These are phyloP conservation scores for Lates calcarifer DNA, from an alignment of 2,113 vertebrate genomes.

Conservation along the genomic window DNA sequence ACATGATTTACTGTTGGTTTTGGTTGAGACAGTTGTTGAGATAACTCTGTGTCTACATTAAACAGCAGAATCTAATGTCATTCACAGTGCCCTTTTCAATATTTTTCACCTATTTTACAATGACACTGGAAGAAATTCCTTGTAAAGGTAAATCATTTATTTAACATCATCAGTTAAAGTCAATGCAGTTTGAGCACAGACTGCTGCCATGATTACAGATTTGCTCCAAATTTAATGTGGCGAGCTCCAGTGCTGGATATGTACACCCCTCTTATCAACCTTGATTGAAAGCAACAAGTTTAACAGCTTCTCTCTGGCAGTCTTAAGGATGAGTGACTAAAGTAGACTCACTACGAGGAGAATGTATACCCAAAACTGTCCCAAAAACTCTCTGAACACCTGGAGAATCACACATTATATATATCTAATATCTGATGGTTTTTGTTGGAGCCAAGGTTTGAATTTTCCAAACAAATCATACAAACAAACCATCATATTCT, in stretches of 20 bases:
- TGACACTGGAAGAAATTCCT: no score
- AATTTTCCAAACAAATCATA: background rate
- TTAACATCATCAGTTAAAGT: background rate
- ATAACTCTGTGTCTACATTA: background rate
- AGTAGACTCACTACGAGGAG: background rate
- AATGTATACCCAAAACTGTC: background rate
- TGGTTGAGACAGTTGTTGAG: slow-evolving; percentile 13
- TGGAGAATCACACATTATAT: background rate
- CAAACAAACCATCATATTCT: background rate
- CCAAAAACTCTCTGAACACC: no score
- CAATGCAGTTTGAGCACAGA: background rate
- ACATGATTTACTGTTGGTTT: background rate
- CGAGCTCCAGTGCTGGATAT: background rate
- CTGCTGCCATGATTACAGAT: no score
- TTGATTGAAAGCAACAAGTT: no score
- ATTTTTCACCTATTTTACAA: no score
- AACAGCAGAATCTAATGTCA: background rate
- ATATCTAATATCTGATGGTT: background rate
- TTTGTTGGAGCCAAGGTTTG: background rate
- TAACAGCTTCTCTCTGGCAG: no score
- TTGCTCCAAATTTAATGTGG: background rate
- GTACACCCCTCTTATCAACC: background rate
- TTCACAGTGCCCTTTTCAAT: no score
- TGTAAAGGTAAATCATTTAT: background rate
- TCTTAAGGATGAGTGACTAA: no score